A percentile compares a stretch with the other conserved stretches of the same genome.
Conservation (phyloP, 2,888 invertebrate species). For the Synanthedon formicaeformis region DNA sequence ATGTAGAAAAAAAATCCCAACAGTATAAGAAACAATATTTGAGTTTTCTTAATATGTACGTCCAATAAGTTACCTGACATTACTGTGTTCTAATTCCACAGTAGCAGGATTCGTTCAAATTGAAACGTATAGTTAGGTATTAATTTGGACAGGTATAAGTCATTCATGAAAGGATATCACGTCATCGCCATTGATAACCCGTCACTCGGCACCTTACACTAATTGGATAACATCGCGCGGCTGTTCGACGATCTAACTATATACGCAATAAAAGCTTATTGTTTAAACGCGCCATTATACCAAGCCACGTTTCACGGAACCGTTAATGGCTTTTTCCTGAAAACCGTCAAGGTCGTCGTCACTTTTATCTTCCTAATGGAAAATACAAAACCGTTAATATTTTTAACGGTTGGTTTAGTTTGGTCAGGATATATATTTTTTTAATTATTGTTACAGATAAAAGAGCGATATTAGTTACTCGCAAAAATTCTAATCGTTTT, state of each 20-base stretch:
- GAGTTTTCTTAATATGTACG: too few relatives aligned
- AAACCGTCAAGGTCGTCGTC: slow-evolving; percentile 11
- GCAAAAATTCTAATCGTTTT: too few relatives aligned
- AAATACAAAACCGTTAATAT: not conserved
- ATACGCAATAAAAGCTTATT: slow-evolving; percentile 11
- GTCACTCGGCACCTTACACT: slow-evolving; percentile 13
- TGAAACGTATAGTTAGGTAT: too few relatives aligned
- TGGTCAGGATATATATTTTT: too few relatives aligned
- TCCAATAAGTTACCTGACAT: too few relatives aligned
- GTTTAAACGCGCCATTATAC: slow-evolving; percentile 13
- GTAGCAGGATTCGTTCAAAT: too few relatives aligned
- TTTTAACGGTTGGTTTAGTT: too few relatives aligned
- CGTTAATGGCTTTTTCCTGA: slow-evolving; percentile 10
- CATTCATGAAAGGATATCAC: not conserved
- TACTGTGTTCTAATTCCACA: too few relatives aligned
- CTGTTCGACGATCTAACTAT: slow-evolving; percentile 18
- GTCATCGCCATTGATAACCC: not conserved
- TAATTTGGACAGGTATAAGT: not conserved
- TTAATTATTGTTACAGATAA: too few relatives aligned
- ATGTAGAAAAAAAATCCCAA: too few relatives aligned
- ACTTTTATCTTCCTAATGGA: not conserved
- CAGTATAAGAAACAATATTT: too few relatives aligned
- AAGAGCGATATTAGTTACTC: too few relatives aligned
- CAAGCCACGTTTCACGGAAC: slow-evolving; percentile 5
- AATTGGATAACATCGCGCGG: slow-evolving; percentile 25